Percentiles rank a stretch among this genome's conserved stretches.
phyloP scores from a whole-genome alignment of 2,797 vertebrate genomes.

The Lepus oiostolus region DNA sequence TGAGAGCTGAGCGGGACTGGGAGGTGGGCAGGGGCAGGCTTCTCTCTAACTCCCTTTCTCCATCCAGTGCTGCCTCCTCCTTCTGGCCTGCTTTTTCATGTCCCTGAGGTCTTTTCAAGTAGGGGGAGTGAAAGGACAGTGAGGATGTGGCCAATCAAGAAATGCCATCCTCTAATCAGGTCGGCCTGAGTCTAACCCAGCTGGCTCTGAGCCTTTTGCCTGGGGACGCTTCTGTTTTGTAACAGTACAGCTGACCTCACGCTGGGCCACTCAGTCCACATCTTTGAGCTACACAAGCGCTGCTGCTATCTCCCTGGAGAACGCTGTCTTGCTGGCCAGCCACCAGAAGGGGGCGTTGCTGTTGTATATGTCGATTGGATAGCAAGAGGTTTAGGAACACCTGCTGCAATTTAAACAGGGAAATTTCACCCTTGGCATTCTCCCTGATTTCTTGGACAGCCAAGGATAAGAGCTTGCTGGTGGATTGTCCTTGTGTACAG shows the following conservation, averaged over 20 bases:
- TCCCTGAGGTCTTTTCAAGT: constrained; percentile 57
- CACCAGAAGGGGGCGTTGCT: constrained; percentile 70
- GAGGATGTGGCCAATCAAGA: constrained; percentile 60
- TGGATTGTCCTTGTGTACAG: background rate
- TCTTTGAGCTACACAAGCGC: constrained; percentile 37
- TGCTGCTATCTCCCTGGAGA: background rate
- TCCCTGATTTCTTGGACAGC: background rate
- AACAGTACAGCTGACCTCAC: constrained; percentile 62
- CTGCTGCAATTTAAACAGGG: background rate
- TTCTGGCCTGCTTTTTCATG: constrained; percentile 70
- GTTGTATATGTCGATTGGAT: background rate
- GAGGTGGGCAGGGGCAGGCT: background rate
- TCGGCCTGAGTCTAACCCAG: constrained; percentile 62
- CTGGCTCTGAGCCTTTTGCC: constrained; percentile 60
- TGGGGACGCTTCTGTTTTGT: constrained; percentile 67
- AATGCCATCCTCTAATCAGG: constrained; percentile 61
- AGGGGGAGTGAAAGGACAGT: constrained; percentile 44
- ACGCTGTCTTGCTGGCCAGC: constrained; percentile 20
- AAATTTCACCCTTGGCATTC: background rate
- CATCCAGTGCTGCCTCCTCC: background rate
- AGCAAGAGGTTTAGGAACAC: background rate
- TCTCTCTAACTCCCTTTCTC: background rate
- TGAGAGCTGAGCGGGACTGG: background rate
- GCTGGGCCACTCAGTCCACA: constrained; percentile 15
- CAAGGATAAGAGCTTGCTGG: background rate